Evolutionary conservation across 2,888 invertebrate genomes (phyloP).

Genomic region (Leucania comma): DNA sequence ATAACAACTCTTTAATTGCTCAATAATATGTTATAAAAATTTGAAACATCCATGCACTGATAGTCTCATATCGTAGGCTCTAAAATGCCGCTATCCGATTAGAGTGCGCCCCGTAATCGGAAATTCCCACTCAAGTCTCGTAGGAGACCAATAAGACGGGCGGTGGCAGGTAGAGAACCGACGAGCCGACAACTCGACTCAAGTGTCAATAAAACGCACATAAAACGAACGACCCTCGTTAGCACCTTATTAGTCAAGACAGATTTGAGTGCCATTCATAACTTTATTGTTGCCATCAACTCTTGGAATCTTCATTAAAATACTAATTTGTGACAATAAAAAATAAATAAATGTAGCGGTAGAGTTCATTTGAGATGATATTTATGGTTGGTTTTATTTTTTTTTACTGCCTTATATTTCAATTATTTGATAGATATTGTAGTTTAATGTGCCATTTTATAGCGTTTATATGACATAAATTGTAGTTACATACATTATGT

Average conservation of each 20-base stretch:
- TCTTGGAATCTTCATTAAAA: constrained; percentile 74
- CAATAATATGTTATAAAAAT: constrained; percentile 68
- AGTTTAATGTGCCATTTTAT: constrained; percentile 58
- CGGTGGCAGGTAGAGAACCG: constrained; percentile 76
- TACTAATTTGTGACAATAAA: constrained; percentile 75
- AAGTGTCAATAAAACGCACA: constrained; percentile 88
- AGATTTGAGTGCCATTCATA: constrained; percentile 84
- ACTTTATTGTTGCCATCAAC: constrained; percentile 82
- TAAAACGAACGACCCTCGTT: constrained; percentile 88
- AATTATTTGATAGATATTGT: constrained; percentile 58
- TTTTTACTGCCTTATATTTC: constrained; percentile 55
- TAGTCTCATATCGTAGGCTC: constrained; percentile 64
- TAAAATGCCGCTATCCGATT: constrained; percentile 81
- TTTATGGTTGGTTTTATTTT: constrained; percentile 61
- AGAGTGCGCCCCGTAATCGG: constrained; percentile 46
- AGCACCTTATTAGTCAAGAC: constrained; percentile 86
- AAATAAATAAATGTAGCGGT: constrained; percentile 67
- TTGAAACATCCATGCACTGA: constrained; percentile 63
- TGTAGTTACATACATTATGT: constrained; percentile 40
- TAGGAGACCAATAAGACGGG: constrained; percentile 83
- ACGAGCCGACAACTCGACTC: constrained; percentile 74
- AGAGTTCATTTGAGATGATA: constrained; percentile 53
- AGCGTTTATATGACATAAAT: constrained; percentile 47
- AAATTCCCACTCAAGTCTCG: constrained; percentile 70
- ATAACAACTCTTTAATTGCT: constrained; percentile 68